Base-by-base conservation (phyloP, 2,888 invertebrate species). In the Brenthis ino region DNA sequence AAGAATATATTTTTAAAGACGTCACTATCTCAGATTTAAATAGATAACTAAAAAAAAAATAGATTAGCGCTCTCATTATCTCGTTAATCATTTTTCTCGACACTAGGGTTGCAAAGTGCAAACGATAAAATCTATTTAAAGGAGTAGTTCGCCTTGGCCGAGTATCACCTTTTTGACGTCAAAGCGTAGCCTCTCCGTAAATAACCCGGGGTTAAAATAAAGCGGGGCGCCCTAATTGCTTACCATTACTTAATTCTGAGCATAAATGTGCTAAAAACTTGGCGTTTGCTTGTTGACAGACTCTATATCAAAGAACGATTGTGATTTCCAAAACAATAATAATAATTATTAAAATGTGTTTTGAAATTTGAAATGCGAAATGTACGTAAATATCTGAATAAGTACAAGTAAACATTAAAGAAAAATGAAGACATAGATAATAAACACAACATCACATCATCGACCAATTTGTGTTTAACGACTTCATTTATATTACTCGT, bases 91-190 rank as follows among this genome's bases (percentile, higher is more conserved):
- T 69, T 65, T 72, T 65, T 64, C 64, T 50, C 50, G 55, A 51
- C 60, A 56, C 56, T 63, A 43, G 63, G 69, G 57, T 48, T 67
- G 61, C 53, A 61, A 66, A 63, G 69, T 71, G 65, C 64, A 70
- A 67, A 56, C 63, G 69, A 72, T 74, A 69, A 69, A 71, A 73
- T 69, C 65, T 72, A 75, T 75, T 73, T 71, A 72, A 71, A 72
- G 65, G 65, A 68, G 68, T 58, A 55, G 64, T 58, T 61, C 57
- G 69, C 72, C 64, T 68, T 58, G 63, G 60, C 65, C 51, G 61
- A 61, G 67, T 56, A 51, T 63, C 65, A 75, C 76, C 74, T 75
- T 77, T 78, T 76, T 72, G 73, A 75, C 77, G 76, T 78, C 77
- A 76, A 71, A 74, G 72, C 64, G 70, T 70, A 57, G 70, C 65